Evolutionary conservation across 2,888 invertebrate genomes (phyloP).

Genomic region (Tinea trinotella): DNA sequence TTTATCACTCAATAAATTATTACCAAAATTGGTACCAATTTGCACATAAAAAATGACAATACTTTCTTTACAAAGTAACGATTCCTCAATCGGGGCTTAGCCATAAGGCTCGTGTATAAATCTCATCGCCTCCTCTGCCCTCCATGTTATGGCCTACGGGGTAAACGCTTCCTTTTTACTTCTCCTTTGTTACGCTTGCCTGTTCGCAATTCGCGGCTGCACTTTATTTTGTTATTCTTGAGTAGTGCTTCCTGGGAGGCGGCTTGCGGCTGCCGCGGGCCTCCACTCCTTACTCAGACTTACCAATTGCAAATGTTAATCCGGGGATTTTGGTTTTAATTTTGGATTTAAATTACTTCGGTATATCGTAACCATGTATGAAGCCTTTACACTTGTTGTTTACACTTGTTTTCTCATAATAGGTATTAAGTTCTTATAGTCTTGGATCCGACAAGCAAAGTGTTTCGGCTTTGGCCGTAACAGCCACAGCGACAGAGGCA

Average conservation of each 20-base stretch:
- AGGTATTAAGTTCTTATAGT: too few relatives aligned
- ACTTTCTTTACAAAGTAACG: conserved; percentile 15
- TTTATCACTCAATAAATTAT: too few relatives aligned
- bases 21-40: neutral
- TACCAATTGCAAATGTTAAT: conserved; percentile 7
- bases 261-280: conserved; percentile 52
- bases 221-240: conserved; percentile 64
- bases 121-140: conserved; percentile 31
- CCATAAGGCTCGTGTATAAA: conserved; percentile 54
- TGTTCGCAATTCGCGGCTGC: conserved; percentile 26
- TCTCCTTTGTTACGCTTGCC: conserved; percentile 71
- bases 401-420: too few relatives aligned
- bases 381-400: too few relatives aligned
- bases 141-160: conserved; percentile 42
- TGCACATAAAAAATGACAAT: neutral
- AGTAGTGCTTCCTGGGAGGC: conserved; percentile 70
- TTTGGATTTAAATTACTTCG: neutral
- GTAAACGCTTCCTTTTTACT: conserved; percentile 60
- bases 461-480: too few relatives aligned
- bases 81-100: conserved; percentile 1
- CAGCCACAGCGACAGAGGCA: too few relatives aligned
- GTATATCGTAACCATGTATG: too few relatives aligned
- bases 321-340: neutral
- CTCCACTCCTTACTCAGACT: neutral
- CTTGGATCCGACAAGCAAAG: too few relatives aligned